Evolutionary conservation across 2,888 invertebrate genomes (phyloP), one percentile per base, ranked within the genome.

Genomic region (Apotomis capreana): DNA sequence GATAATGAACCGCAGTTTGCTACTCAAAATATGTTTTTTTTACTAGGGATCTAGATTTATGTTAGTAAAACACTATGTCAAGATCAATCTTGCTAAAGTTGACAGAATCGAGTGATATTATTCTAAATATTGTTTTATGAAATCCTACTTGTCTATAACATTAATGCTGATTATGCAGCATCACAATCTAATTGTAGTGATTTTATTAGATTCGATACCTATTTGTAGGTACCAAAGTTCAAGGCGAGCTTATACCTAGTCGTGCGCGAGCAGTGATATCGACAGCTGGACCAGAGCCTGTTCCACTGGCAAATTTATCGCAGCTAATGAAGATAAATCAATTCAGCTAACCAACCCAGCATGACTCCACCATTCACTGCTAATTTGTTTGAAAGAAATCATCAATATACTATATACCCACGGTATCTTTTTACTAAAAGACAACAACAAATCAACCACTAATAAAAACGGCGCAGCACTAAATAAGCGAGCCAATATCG

Each of bases 401-500:
- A 63, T 63, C 58, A 63, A 2, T 37, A 54, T 26, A 26, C 26
- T 2, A 2, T 37, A 54, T 26, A 26, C 26, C 26, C 26, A 26
- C 26, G 26, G 26, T 26, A 64, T 51, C 49, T 65, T 57, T 62
- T 57, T 12, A 51, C 58, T 54, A 3, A 54, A 51, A 46, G 12
- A 12, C 57, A 59, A 51, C 58, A 26, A 63, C 13, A 37, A 15
- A 37, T 36, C 36, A 63, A 58, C 58, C 37, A 58, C 44, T 44
- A 63, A 69, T 70, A 36, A 70, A 64, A 70, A 58, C 13, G 40
- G 40, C 37, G 62, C n/a, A 15, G n/a, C 71, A 68, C 57, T 52
- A 51, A 68, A 73, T 64, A 74, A 55, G 62, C 74, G 62, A 72
- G 74, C 51, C 69, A 54, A 69, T 75, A 74, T 69, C 69, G 57